These are phyloP conservation scores for Aspidiotus destructor DNA, from an alignment of 2,888 invertebrate genomes.

Conservation along the genomic window DNA sequence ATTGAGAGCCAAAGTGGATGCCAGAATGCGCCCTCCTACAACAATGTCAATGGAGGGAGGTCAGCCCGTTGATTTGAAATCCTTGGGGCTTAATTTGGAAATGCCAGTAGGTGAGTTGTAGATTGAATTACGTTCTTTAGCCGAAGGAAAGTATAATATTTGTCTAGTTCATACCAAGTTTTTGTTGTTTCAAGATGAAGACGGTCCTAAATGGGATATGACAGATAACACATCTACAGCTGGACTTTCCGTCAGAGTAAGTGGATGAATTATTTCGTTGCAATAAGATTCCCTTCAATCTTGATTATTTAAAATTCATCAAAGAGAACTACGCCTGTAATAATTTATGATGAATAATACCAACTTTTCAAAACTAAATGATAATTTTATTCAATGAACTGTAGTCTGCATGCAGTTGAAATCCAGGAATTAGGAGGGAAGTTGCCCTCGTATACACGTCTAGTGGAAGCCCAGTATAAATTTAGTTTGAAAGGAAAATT, in stretches of 20 bases:
- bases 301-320: too few species aligned
- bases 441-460: too few species aligned
- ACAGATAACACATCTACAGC: conserved; percentile 16
- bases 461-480: too few species aligned
- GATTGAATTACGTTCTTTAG: background rate
- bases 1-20: conserved; percentile 77
- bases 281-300: too few species aligned
- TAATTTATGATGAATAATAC: too few species aligned
- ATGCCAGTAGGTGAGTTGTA: conserved; percentile 52
- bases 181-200: conserved; percentile 19
- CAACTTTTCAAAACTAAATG: too few species aligned
- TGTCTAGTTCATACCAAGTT: background rate
- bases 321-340: too few species aligned
- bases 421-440: too few species aligned
- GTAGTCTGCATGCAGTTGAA: too few species aligned
- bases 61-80: conserved; percentile 54
- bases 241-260: conserved; percentile 26
- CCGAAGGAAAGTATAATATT: background rate
- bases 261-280: background rate
- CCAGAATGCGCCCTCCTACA: conserved; percentile 51
- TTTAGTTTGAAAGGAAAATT: too few species aligned
- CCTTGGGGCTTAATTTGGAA: conserved; percentile 58
- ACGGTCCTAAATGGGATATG: conserved; percentile 31
- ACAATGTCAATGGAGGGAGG: conserved; percentile 41
- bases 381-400: too few species aligned